phyloP scores from a whole-genome alignment of 1,140 invertebrate species.

The Procambarus virginalis region DNA sequence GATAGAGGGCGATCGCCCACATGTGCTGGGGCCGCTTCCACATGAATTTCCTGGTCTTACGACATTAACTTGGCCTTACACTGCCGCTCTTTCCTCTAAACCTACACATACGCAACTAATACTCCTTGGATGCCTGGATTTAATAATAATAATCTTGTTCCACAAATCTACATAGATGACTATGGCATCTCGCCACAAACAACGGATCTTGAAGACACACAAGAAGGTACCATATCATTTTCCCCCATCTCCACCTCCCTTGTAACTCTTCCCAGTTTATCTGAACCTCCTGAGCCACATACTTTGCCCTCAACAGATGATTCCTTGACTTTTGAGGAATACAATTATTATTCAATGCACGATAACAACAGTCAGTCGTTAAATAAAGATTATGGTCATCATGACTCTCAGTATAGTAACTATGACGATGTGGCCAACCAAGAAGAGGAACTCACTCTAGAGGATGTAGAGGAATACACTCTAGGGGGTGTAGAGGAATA shows the following conservation, averaged over 20 bases:
- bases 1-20: background rate
- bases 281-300: background rate
- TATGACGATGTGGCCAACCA: background rate
- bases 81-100: slow-evolving; percentile 13
- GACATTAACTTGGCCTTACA: slow-evolving; percentile 46
- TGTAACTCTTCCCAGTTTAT: background rate
- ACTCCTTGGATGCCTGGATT: background rate
- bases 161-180: background rate
- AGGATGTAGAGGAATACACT: too few species aligned
- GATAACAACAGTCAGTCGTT: background rate
- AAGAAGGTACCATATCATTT: background rate
- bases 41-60: slow-evolving; percentile 27
- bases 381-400: background rate
- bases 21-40: background rate
- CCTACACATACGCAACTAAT: background rate
- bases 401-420: background rate
- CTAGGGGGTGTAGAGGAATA: too few species aligned
- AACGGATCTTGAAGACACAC: background rate
- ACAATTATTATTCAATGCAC: background rate
- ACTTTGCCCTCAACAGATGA: background rate
- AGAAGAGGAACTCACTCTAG: background rate
- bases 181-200: background rate
- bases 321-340: background rate
- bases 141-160: background rate
- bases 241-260: background rate